Conservation (phyloP, 2,113 vertebrate genomes). For the Plectropomus leopardus region DNA sequence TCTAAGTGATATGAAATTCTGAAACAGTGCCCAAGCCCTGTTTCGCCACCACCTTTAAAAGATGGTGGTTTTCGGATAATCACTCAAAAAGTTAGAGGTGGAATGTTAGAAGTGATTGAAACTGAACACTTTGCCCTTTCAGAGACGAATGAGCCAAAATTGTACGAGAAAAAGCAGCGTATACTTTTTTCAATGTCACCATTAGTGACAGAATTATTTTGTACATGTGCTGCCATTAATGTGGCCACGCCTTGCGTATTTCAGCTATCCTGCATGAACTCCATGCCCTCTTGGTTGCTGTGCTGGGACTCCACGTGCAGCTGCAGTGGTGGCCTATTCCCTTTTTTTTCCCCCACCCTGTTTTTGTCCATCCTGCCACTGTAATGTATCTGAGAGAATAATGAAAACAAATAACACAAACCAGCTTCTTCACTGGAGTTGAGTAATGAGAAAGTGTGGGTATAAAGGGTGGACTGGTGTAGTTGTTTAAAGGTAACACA, state of each 20-base stretch:
- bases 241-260: slow-evolving; percentile 8
- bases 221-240: slow-evolving; percentile 33
- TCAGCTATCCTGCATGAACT: slow-evolving; percentile 8
- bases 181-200: slow-evolving; percentile 2
- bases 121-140: slow-evolving; percentile 65
- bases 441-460: slow-evolving; percentile 49
- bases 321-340: slow-evolving; percentile 23
- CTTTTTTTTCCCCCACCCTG: slow-evolving; percentile 33
- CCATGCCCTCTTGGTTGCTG: not conserved
- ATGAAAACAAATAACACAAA: slow-evolving; percentile 82
- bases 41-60: slow-evolving; percentile 20
- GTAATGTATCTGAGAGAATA: slow-evolving; percentile 61
- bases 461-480: slow-evolving; percentile 53
- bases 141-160: slow-evolving; percentile 46
- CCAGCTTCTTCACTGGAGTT: slow-evolving; percentile 41
- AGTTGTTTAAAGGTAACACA: slow-evolving; percentile 69
- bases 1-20: slow-evolving; percentile 2
- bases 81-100: slow-evolving; percentile 53
- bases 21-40: not conserved
- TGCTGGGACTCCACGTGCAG: slow-evolving; percentile 9
- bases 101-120: slow-evolving; percentile 65
- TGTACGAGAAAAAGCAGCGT: slow-evolving; percentile 1
- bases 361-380: slow-evolving; percentile 41
- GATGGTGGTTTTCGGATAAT: slow-evolving; percentile 39
- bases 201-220: slow-evolving; percentile 38